Evolutionary conservation across 2,113 vertebrate species (phyloP), one percentile per base, ranked within the genome.

Genomic region (Alethe diademata): DNA sequence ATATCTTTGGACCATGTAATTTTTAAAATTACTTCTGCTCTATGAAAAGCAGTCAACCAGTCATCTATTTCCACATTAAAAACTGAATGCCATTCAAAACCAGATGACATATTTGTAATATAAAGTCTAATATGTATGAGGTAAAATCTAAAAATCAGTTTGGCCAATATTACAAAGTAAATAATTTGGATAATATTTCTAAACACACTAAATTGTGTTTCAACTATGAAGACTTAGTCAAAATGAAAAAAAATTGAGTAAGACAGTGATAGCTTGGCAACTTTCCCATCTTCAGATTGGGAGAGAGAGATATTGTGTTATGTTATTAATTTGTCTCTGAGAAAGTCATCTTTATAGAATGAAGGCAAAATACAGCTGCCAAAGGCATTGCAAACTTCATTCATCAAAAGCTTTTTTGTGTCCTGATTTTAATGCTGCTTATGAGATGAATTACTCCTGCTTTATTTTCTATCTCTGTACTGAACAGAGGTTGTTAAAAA

Each of bases 361-460:
- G 17, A 91, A 71, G 62, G 50, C 28, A 86, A 85, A 94, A 62
- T 61, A 28, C 23, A 70, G 25, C 61, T 91, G 70, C 51, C 79
- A 78, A 91, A 1, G 1, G 3, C 35, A 62, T 62, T 57, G 40
- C 12, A 43, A 72, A 47, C 66, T 84, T 78, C 69, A 75, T 96
- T 95, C 53, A 90, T 91, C 61, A 87, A 47, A 84, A 84, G 19
- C 5, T 42, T 75, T 81, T 78, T 75, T 54, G 14, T 72, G 28
- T 57, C 74, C 36, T 78, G 40, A 38, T 87, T 83, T 62, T 89
- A 81, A 38, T 62, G 50, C 9, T 79, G 10, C 54, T 69, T 61
- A n/a, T 29, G 35, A 73, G 38, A 14, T 83, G 42, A 92, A 90
- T 92, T 92, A 38, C 23, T 92, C 57, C 40, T 90, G 40, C n/a